Conservation (phyloP, 2,888 invertebrate species). For the Dicycla oo region DNA sequence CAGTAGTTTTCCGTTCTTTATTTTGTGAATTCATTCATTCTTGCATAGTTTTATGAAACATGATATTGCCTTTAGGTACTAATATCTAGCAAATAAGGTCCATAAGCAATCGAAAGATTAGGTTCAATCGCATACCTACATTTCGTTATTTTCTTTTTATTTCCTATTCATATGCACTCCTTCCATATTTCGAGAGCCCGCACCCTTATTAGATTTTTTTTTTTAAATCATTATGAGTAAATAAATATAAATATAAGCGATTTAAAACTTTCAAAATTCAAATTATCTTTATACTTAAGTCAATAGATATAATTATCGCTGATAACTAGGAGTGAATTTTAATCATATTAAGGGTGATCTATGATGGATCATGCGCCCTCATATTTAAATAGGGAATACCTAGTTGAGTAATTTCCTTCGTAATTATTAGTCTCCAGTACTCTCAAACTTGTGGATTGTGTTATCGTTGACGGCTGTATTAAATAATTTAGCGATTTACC, state of each 20-base stretch:
- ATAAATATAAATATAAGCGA: too few relatives aligned
- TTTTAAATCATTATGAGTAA: background rate
- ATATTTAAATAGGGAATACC: constrained; percentile 9
- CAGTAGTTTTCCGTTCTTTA: background rate
- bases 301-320: too few relatives aligned
- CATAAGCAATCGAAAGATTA: background rate
- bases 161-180: background rate
- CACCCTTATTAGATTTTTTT: background rate
- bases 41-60: background rate
- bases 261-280: background rate
- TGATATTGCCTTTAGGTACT: background rate
- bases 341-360: background rate
- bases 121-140: background rate
- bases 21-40: background rate
- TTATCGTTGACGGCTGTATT: background rate
- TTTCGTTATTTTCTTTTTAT: background rate
- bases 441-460: constrained; percentile 1
- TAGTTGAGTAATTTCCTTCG: constrained; percentile 24
- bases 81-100: too few relatives aligned
- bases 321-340: too few relatives aligned
- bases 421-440: constrained; percentile 18
- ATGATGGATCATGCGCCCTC: background rate
- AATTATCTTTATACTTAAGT: background rate
- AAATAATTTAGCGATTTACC: background rate
- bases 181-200: background rate